Base-by-base conservation (phyloP, 2,113 vertebrate genomes). In the Lampris megalopsis region DNA sequence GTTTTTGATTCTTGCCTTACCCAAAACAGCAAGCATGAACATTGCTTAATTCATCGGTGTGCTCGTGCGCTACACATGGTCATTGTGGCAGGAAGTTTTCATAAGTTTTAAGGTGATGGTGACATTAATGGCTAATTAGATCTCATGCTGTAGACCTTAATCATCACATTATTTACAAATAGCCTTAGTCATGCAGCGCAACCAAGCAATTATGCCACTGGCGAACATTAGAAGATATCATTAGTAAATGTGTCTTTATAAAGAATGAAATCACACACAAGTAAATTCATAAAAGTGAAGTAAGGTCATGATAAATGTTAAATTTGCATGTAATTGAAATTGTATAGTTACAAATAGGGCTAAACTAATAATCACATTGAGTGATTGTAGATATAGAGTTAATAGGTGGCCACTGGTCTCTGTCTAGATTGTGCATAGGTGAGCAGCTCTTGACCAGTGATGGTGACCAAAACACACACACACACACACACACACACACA, bases 31-130 rank as follows among this genome's bases (percentile, higher is more conserved):
- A 40, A 66, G 77, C 73, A 82, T 36, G 69, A 83, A 81, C 77
- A 80, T 80, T 73, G 79, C 77, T 79, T 67, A 85, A 83, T 81
- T 89, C 58, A 85, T 87, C 75, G 64, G 54, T 45, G 11, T 49
- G 24, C 63, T 68, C 67, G 62, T 58, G 59, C 43, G 24, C 38
- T 70, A 66, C 63, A 77, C 83, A 80, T 63, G 40, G 71, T 66
- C 13, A 54, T 43, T 6, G 58, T 78, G 69, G 77, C 64, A 1
- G 65, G 73, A 76, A 43, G 53, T 70, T 83, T 79, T 84, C 69
- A 78, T 78, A 54, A 72, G 69, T 5, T 10, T 49, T 36, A 36
- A 68, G 40, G 64, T 41, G 54, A 73, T 70, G 57, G 60, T 71
- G 43, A 65, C 72, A 47, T 13, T 41, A 53, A 72, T 79, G 65